phyloP scores from a whole-genome alignment of 1,140 invertebrate species.

The Gonioctena quinquepunctata region DNA sequence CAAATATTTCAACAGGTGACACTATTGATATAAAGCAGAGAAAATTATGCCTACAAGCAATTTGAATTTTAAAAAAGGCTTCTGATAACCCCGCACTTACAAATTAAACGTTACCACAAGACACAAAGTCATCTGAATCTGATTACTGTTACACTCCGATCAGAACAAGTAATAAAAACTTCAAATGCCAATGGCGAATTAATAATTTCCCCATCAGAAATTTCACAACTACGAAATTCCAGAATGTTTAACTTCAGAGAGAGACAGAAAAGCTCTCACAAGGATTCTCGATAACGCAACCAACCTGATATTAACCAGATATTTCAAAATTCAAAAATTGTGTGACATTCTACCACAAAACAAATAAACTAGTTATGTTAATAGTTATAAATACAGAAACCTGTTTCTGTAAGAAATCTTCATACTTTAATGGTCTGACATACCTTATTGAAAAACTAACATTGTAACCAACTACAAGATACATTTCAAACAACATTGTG shows the following conservation, averaged over 20 bases:
- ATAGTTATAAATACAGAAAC: no score
- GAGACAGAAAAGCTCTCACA: constrained; percentile 13
- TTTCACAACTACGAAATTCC: constrained; percentile 22
- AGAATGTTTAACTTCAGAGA: not conserved
- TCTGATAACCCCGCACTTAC: not conserved
- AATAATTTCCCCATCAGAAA: constrained; percentile 17
- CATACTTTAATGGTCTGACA: no score
- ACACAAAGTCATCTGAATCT: constrained; percentile 11
- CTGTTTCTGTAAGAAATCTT: no score
- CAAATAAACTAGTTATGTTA: no score
- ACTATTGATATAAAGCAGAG: no score
- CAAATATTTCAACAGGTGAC: no score
- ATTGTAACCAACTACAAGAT: no score
- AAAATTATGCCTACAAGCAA: no score
- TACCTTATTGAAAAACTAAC: no score
- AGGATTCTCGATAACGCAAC: constrained; percentile 17
- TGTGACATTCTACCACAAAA: no score
- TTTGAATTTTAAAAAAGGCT: not conserved
- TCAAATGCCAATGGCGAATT: constrained; percentile 13
- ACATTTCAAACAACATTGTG: no score
- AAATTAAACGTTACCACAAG: constrained; percentile 16
- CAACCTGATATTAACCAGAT: constrained; percentile 1
- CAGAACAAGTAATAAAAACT: constrained; percentile 23
- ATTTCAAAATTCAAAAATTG: no score
- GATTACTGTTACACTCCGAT: not conserved